Base-by-base conservation (phyloP, 1,140 invertebrate species). In the Limonius californicus region DNA sequence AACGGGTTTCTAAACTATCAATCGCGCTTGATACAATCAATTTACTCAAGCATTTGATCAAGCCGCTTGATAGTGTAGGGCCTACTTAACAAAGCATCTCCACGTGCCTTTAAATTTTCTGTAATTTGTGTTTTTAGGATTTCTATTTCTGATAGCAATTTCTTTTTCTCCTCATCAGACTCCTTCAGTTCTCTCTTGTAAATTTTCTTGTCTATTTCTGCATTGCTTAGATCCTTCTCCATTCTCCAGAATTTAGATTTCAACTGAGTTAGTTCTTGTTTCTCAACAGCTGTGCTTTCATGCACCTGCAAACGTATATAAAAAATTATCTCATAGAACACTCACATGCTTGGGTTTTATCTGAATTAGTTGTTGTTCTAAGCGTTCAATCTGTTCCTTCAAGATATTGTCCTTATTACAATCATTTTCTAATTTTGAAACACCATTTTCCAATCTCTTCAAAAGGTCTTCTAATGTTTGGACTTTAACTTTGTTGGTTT, bases 211-310 rank as follows among this genome's bases (percentile, higher is more conserved):
- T 90, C 87, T 4, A 87, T 73, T 70, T 87, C 82, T 2, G 82
- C 79, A 68, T 89, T 85, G 0, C 82, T 80, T 0, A 89, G 67
- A 68, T 89, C 85, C 67, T 88, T 87, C 65, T 88, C 86, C 54
- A 80, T 50, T 65, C 65, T 66, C 77, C 76, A 71, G 74, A 74
- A 65, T 77, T 68, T 66, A 66, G 77, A 57, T 63, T 75, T 73
- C 74, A 72, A 54, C 39, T 72, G 70, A 62, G 53, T 80, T 0
- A 85, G 77, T 54, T 84, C 83, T 72, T 91, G 84, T 16, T 84
- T 81, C 59, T 89, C 82, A 14, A 83, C 67, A 23, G 84, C 82
- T 53, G 83, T 69, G 1, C 35, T 60, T 53, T 64, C 61, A 23
- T 66, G 63, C 4, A 62, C 63, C 63, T 63, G 60, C 63, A 54